These are phyloP conservation scores for Porites cylindrica DNA, from an alignment of 92 coral and sea anemone species.

Conservation along the genomic window DNA sequence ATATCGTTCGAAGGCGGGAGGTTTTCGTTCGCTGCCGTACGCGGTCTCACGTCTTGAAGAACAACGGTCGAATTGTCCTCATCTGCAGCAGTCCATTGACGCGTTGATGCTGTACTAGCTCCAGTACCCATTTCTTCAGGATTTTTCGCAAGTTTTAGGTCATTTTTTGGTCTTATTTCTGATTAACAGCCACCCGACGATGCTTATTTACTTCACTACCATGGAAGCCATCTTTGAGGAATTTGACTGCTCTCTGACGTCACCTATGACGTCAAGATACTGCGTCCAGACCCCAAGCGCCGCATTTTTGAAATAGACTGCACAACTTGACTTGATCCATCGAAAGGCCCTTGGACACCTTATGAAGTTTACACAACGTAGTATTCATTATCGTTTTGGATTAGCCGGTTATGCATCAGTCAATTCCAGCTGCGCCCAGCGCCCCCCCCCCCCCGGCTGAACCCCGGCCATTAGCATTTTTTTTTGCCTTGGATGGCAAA, in stretches of 20 bases:
- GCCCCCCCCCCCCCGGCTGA: too few relatives aligned
- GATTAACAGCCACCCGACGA: neutral
- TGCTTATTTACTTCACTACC: constrained; percentile 72
- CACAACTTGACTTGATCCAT: too few relatives aligned
- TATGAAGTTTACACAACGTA: too few relatives aligned
- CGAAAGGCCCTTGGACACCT: too few relatives aligned
- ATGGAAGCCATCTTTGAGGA: constrained; percentile 70
- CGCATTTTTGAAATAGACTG: too few relatives aligned
- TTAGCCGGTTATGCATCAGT: too few relatives aligned
- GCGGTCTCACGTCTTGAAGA: constrained; percentile 5
- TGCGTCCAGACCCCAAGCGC: too few relatives aligned
- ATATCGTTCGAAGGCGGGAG: constrained; percentile 74
- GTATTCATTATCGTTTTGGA: too few relatives aligned
- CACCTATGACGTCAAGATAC: constrained; percentile 51
- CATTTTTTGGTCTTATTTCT: constrained; percentile 16
- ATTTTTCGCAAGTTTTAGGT: neutral
- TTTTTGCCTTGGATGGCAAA: too few relatives aligned
- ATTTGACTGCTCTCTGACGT: constrained; percentile 27
- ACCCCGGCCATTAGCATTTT: too few relatives aligned
- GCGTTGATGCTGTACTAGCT: constrained; percentile 76
- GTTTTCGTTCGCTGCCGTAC: constrained; percentile 34
- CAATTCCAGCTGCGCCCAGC: too few relatives aligned
- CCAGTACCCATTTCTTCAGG: constrained; percentile 74
- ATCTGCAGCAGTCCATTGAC: constrained; percentile 80
- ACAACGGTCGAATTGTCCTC: constrained; percentile 54